phyloP scores from a whole-genome alignment of 2,888 invertebrate species.

The Anorthoa munda region DNA sequence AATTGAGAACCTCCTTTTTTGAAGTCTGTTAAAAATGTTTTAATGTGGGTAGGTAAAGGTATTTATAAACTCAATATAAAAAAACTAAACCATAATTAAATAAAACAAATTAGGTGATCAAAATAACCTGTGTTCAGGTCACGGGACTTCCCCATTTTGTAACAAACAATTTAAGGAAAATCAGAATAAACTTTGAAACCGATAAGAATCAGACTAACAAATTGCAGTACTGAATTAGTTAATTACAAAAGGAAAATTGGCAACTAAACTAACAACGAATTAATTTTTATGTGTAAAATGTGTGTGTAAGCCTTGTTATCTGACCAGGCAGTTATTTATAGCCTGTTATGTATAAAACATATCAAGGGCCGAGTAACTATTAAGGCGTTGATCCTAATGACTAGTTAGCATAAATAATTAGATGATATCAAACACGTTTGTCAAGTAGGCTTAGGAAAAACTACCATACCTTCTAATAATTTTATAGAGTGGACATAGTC shows the following conservation, averaged over 20 bases:
- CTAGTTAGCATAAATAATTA: slow-evolving; percentile 5
- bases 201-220: background rate
- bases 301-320: slow-evolving; percentile 20
- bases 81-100: too few species aligned
- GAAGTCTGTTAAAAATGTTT: too few species aligned
- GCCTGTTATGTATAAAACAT: slow-evolving; percentile 10
- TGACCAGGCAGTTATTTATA: slow-evolving; percentile 44
- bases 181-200: background rate
- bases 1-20: too few species aligned
- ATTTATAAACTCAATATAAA: background rate
- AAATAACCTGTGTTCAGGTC: background rate
- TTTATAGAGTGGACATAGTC: background rate
- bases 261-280: background rate
- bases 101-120: background rate
- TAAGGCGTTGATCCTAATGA: slow-evolving; percentile 12
- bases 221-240: slow-evolving; percentile 5
- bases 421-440: too few species aligned
- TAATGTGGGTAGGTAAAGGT: background rate
- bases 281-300: slow-evolving; percentile 15
- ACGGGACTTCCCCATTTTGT: slow-evolving; percentile 3
- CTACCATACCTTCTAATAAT: background rate
- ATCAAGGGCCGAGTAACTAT: slow-evolving; percentile 10
- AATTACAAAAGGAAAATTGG: background rate
- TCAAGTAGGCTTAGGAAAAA: too few species aligned
- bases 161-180: slow-evolving; percentile 15